Evolutionary conservation across 2,888 invertebrate genomes (phyloP).

Genomic region (Gerris lacustris): DNA sequence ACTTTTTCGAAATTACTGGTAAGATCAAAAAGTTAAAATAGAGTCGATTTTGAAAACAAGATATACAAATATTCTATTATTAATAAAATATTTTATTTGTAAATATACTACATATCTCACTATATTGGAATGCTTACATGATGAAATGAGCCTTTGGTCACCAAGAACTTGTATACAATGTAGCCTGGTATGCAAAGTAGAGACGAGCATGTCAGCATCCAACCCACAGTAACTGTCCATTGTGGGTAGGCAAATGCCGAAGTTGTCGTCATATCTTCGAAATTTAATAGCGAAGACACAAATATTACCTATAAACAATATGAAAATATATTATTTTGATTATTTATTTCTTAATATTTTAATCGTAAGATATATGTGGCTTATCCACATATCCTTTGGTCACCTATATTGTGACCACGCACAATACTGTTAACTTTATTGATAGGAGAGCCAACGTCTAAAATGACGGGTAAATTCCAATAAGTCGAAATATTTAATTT

Average conservation of each 20-base stretch:
- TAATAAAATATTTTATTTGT: too few relatives aligned
- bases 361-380: background rate
- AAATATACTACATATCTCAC: too few relatives aligned
- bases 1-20: too few relatives aligned
- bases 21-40: too few relatives aligned
- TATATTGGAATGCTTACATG: too few relatives aligned
- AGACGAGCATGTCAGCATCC: constrained; percentile 71
- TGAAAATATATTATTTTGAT: background rate
- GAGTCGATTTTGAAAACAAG: too few relatives aligned
- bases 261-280: constrained; percentile 66
- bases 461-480: too few relatives aligned
- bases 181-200: constrained; percentile 75
- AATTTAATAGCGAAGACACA: constrained; percentile 65
- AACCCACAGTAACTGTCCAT: constrained; percentile 71
- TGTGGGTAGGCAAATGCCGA: constrained; percentile 54
- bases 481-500: too few relatives aligned
- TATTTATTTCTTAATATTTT: background rate
- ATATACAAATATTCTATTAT: too few relatives aligned
- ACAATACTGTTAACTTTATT: too few relatives aligned
- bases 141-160: constrained; percentile 50
- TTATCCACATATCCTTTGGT: background rate
- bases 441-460: too few relatives aligned
- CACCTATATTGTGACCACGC: too few relatives aligned
- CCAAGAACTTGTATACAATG: constrained; percentile 61
- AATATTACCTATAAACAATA: constrained; percentile 52